Evolutionary conservation across 2,888 invertebrate species (phyloP).

Genomic region (Gymnoscelis rufifasciata): DNA sequence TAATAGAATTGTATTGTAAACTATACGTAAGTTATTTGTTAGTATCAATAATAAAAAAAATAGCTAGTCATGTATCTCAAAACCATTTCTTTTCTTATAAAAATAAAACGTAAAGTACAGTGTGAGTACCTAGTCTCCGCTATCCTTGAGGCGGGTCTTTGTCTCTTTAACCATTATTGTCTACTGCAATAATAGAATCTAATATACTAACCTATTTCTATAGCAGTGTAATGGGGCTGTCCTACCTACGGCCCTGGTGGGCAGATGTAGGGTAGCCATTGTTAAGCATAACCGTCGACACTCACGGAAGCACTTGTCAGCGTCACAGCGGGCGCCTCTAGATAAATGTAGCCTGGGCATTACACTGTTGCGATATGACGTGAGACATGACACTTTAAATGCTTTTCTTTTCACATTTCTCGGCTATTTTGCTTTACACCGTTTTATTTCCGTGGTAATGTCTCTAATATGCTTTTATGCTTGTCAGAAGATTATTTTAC

Average conservation of each 20-base stretch:
- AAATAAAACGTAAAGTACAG: too few relatives aligned
- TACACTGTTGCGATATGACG: slow-evolving; percentile 29
- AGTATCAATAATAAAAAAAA: too few relatives aligned
- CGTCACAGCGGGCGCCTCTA: slow-evolving; percentile 53
- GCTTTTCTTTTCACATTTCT: slow-evolving; percentile 13
- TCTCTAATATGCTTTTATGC: not conserved
- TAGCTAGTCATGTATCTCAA: too few relatives aligned
- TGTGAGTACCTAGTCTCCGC: too few relatives aligned
- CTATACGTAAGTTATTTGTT: too few relatives aligned
- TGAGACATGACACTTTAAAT: slow-evolving; percentile 36
- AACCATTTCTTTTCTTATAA: too few relatives aligned
- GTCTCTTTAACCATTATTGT: too few relatives aligned
- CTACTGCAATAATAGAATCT: too few relatives aligned
- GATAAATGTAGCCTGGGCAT: slow-evolving; percentile 57
- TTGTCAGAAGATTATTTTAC: too few relatives aligned
- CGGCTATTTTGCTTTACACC: not conserved
- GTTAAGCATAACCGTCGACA: slow-evolving; percentile 61
- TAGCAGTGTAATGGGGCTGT: not conserved
- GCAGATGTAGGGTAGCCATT: slow-evolving; percentile 61
- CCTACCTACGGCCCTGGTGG: slow-evolving; percentile 12
- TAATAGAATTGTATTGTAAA: too few relatives aligned
- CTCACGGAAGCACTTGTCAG: slow-evolving; percentile 73
- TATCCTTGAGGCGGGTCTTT: too few relatives aligned
- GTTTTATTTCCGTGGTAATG: not conserved
- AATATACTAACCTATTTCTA: too few relatives aligned